Percentiles rank a stretch among this genome's conserved stretches.
Evolutionary conservation across 2,888 invertebrate genomes (phyloP).

Genomic region (Onthophagus sagittarius): DNA sequence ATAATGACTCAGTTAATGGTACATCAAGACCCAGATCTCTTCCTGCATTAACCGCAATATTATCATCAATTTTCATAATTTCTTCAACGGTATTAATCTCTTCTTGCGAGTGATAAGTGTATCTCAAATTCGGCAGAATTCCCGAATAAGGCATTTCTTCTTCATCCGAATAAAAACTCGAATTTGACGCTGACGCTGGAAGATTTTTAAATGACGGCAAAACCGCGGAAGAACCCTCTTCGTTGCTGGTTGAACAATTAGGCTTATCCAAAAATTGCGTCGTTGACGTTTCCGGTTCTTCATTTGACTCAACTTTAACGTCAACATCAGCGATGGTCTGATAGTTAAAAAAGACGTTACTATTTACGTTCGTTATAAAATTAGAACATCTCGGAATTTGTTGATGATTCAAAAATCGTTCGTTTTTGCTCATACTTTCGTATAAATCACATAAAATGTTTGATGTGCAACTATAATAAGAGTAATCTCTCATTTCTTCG

Average conservation of each 20-base stretch:
- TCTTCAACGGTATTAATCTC: slow-evolving; percentile 22
- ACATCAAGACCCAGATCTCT: slow-evolving; percentile 7
- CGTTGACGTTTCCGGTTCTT: not conserved
- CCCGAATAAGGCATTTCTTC: slow-evolving; percentile 4
- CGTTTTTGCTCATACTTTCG: slow-evolving; percentile 17
- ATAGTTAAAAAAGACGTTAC: too few relatives aligned
- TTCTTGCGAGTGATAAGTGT: slow-evolving; percentile 19
- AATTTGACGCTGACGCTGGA: not conserved
- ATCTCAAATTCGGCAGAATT: slow-evolving; percentile 22
- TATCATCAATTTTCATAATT: slow-evolving; percentile 18
- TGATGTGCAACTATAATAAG: slow-evolving; percentile 21
- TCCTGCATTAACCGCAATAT: slow-evolving; percentile 10
- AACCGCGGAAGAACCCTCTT: not conserved
- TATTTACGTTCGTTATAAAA: slow-evolving; percentile 2
- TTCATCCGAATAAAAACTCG: slow-evolving; percentile 14
- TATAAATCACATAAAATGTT: slow-evolving; percentile 20
- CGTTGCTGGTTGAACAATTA: not conserved
- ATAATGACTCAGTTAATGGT: not conserved
- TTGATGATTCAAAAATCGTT: not conserved
- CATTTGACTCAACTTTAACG: not conserved
- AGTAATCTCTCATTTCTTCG: slow-evolving; percentile 23
- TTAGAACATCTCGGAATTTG: not conserved
- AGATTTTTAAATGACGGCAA: not conserved
- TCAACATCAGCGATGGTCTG: not conserved
- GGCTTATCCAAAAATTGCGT: not conserved